A percentile compares a stretch with the other conserved stretches of the same genome.
phyloP scores from a whole-genome alignment of 2,113 vertebrate genomes.

The Pseudopipra pipra region DNA sequence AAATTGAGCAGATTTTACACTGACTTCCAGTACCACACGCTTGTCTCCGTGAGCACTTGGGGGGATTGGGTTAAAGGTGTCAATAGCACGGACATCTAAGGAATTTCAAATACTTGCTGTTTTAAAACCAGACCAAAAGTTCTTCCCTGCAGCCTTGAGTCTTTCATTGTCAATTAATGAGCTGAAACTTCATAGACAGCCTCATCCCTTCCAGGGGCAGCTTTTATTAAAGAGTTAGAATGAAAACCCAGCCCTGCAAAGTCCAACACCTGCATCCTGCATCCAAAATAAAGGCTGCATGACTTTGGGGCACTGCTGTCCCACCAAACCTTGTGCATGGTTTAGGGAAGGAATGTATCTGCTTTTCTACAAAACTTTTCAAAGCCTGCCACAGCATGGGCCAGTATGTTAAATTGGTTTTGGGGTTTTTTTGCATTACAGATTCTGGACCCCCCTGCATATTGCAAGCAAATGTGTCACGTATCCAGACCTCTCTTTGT shows the following conservation, averaged over 20 bases:
- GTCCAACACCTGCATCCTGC: too few species aligned
- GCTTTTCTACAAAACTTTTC: neutral
- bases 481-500: neutral
- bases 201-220: neutral
- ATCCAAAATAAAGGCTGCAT: rapidly evolving
- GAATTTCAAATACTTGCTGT: neutral
- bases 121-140: neutral
- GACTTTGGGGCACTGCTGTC: neutral
- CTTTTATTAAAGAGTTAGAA: neutral
- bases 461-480: neutral
- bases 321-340: neutral
- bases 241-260: neutral
- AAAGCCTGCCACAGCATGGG: neutral
- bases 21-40: neutral
- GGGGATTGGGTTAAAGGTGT: neutral
- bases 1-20: neutral
- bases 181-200: neutral
- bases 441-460: neutral
- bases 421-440: neutral
- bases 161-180: neutral
- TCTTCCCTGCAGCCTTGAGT: neutral
- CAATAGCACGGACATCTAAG: neutral
- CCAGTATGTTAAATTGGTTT: neutral
- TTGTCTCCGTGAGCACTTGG: neutral
- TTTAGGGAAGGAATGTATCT: neutral